Evolutionary conservation across 2,113 vertebrate species (phyloP), one percentile per base, ranked within the genome.

Genomic region (Cavia porcellus): DNA sequence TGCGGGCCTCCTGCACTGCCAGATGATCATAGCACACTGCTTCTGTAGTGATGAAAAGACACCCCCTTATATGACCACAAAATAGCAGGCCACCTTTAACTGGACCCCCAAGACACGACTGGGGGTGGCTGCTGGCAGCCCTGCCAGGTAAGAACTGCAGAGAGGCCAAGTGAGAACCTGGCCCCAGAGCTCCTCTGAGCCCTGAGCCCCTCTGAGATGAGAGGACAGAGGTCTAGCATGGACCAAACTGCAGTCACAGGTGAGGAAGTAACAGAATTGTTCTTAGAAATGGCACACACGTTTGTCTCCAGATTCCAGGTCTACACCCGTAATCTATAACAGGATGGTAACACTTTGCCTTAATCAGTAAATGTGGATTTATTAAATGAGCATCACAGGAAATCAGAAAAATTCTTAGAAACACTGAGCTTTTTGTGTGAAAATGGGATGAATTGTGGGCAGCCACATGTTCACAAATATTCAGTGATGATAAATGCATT

Each of bases 51-150:
- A 82, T 38, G 38, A 91, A 15, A 57, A 50, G 14, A 2, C 62
- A 52, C 83, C 61, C 79, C 28, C 64, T 88, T 52, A 17, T 2
- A 0, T 85, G 42, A 28, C 9, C 82, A 24, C 79, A 0, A 0
- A 77, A 20, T 74, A 32, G n/a, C 17, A 47, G 28, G 72, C 83
- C 47, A 38, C 32, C 57, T 86, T 52, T 83, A 70, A 79, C 17
- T 42, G 4, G 59, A 74, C 19, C 59, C 42, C 35, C 61, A 3
- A 86, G 35, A 57, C 86, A 5, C 20, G 42, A 4, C 15, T 55
- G 17, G 3, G 3, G 10, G 13, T 3, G 0, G 3, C 7, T 79
- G 0, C 4, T 59, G 61, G 5, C 25, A 30, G 13, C 74, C 75
- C 24, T 15, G 50, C 45, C 42, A 7, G 24, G 74, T 7, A 9